Evolutionary conservation across 2,797 vertebrate genomes (phyloP).

Genomic region (Otus scops): DNA sequence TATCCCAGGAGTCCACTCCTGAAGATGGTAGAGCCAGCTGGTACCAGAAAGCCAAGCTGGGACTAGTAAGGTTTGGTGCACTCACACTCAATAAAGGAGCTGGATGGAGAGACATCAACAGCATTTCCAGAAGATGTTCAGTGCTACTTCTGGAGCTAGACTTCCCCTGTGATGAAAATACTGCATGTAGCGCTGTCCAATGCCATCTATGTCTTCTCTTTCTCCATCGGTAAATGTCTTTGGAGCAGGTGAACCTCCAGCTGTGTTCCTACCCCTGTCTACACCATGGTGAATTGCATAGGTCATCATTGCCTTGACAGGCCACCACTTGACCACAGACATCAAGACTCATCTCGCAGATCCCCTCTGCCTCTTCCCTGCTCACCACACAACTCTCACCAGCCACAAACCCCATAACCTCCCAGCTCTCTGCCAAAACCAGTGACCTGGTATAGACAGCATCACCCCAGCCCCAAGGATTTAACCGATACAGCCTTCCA

Average conservation of each 20-base stretch:
- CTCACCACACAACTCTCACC: accelerated
- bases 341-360: neutral
- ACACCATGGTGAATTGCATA: neutral
- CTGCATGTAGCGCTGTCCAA: neutral
- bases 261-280: neutral
- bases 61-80: neutral
- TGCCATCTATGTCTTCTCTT: neutral
- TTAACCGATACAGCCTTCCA: neutral
- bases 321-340: neutral
- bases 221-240: neutral
- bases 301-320: neutral
- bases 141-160: neutral
- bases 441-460: accelerated
- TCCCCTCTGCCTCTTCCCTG: neutral
- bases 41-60: neutral
- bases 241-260: neutral
- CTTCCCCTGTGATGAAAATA: neutral
- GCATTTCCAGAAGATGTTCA: neutral
- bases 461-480: neutral
- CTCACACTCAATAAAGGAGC: accelerated
- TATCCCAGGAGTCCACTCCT: neutral
- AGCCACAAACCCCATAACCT: neutral
- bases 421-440: neutral
- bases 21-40: neutral
- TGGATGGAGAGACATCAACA: neutral